Evolutionary conservation across 1,140 invertebrate species (phyloP).

Genomic region (Leptinotarsa texana): DNA sequence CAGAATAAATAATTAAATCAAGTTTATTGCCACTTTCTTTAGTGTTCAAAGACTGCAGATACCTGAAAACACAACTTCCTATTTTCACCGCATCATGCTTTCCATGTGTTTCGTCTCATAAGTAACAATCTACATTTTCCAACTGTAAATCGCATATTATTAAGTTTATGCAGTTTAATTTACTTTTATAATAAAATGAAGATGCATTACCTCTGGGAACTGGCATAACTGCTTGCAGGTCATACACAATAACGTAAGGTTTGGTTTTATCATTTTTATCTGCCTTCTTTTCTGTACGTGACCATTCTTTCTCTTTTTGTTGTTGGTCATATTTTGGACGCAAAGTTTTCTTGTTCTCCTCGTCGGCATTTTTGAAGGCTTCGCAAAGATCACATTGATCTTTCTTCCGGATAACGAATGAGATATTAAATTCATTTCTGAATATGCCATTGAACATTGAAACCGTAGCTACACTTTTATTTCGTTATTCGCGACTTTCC

Average conservation of each 20-base stretch:
- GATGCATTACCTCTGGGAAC: slow-evolving; percentile 45
- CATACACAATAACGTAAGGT: slow-evolving; percentile 25
- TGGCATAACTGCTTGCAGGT: slow-evolving; percentile 48
- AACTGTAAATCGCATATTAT: slow-evolving; percentile 49
- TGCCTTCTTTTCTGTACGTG: slow-evolving; percentile 44
- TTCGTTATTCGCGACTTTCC: slow-evolving; percentile 19
- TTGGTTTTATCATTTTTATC: slow-evolving; percentile 40
- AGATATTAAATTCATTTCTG: slow-evolving; percentile 50
- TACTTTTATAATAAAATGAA: slow-evolving; percentile 47
- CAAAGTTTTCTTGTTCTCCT: slow-evolving; percentile 39
- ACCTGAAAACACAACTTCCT: slow-evolving; percentile 37
- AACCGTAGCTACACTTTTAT: slow-evolving; percentile 28
- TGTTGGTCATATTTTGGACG: slow-evolving; percentile 46
- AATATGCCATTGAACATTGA: slow-evolving; percentile 42
- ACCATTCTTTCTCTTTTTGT: slow-evolving; percentile 37
- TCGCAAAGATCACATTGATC: slow-evolving; percentile 53
- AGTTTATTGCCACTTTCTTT: slow-evolving; percentile 38
- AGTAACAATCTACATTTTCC: slow-evolving; percentile 45
- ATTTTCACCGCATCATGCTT: slow-evolving; percentile 56
- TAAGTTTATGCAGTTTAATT: slow-evolving; percentile 48
- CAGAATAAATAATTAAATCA: slow-evolving; percentile 45
- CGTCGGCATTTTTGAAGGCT: slow-evolving; percentile 46
- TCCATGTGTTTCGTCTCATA: slow-evolving; percentile 57
- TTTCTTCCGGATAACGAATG: slow-evolving; percentile 54
- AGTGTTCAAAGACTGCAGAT: neutral